Conservation (phyloP, 2,888 invertebrate genomes). For the Yponomeuta evonymella region DNA sequence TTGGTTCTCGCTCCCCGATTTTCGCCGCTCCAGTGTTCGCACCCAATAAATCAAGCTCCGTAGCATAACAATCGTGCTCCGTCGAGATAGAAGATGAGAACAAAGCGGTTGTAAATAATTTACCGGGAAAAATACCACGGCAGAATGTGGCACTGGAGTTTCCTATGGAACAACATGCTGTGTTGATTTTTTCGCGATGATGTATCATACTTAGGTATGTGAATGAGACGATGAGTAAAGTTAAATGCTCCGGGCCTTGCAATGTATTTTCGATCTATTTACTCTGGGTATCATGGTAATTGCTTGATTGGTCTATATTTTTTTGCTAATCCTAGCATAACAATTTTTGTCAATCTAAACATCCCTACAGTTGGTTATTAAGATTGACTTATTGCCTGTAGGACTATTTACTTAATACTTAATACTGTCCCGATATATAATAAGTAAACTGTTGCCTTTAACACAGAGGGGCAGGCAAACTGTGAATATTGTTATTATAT, state of each 20-base stretch:
- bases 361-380: too few relatives aligned
- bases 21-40: constrained; percentile 46
- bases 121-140: background rate
- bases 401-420: too few relatives aligned
- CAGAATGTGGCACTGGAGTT: background rate
- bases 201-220: too few relatives aligned
- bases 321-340: too few relatives aligned
- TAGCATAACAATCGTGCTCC: constrained; percentile 46
- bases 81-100: background rate
- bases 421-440: too few relatives aligned
- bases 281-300: too few relatives aligned
- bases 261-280: too few relatives aligned
- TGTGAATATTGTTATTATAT: background rate
- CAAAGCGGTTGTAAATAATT: constrained; percentile 6
- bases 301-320: too few relatives aligned
- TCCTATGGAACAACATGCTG: background rate
- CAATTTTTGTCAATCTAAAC: too few relatives aligned
- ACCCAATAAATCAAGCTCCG: constrained; percentile 53
- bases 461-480: background rate
- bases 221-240: background rate
- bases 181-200: background rate
- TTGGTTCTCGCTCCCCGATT: constrained; percentile 17
- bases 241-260: background rate
- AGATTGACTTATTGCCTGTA: too few relatives aligned
- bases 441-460: too few relatives aligned